Evolutionary conservation across 92 coral and sea anemone genomes (phyloP).

Genomic region (Hydrozoanthus gracilis): DNA sequence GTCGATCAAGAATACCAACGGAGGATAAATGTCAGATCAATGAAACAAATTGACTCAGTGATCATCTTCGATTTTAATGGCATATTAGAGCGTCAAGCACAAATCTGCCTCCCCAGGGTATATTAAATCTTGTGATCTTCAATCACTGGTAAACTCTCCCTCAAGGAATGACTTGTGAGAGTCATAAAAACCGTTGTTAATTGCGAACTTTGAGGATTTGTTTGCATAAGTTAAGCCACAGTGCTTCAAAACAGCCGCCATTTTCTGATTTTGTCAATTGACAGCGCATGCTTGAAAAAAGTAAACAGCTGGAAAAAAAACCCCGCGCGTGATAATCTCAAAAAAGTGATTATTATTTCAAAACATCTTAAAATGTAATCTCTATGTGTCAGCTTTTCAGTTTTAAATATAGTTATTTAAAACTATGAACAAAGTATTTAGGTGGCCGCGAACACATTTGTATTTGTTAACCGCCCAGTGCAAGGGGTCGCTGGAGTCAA

Average conservation of each 20-base stretch:
- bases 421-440: not conserved
- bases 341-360: not conserved
- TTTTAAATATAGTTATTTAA: not conserved
- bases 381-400: not conserved
- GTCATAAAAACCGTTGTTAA: conserved; percentile 71
- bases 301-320: conserved; percentile 44
- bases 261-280: conserved; percentile 45
- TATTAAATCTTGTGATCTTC: conserved; percentile 7
- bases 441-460: not conserved
- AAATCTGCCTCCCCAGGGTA: not conserved
- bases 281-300: conserved; percentile 48
- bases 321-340: not conserved
- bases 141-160: conserved; percentile 9
- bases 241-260: conserved; percentile 83
- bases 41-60: not conserved
- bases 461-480: not conserved
- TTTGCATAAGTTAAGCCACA: conserved; percentile 60
- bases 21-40: conserved; percentile 35
- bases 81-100: not conserved
- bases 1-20: not conserved
- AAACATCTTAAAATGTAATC: not conserved
- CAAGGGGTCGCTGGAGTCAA: not conserved
- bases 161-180: conserved; percentile 45
- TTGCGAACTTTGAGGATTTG: conserved; percentile 62
- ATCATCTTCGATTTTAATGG: not conserved